Evolutionary conservation across 2,888 invertebrate species (phyloP), one percentile per base, ranked within the genome.

Genomic region (Protophormia terraenovae): DNA sequence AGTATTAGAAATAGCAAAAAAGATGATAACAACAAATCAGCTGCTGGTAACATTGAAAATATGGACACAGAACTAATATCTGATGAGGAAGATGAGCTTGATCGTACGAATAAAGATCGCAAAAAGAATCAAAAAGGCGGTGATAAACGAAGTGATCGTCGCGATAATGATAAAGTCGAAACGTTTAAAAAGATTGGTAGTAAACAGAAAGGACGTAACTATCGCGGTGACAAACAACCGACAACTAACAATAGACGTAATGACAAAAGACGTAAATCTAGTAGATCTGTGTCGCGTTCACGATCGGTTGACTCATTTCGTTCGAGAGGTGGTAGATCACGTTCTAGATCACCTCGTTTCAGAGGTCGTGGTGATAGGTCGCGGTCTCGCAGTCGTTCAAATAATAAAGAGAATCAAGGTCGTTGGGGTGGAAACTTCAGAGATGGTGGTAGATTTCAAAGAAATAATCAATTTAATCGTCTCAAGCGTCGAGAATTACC

Each of bases 181-280:
- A 87, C 89, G 0, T 97, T 97, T 93, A 97, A 97, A 89, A 97
- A 97, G 91, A 93, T 96, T 12, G 96, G 96, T 58, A 96, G 96
- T 91, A 96, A 93, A 87, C 95, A 95, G 22, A 96, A 96, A 90
- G 96, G 96, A 89, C 93, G 96, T 83, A 97, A 95, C 89, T 97
- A 97, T 90, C 94, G 97, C 7, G 95, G 96, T 2, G 96, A 96
- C 64, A 95, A 95, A 77, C 89, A 88, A 66, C 90, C 88, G 91
- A 92, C 16, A 16, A 6, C 55, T 27, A 75, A 58, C 32, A 79
- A 27, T 14, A 92, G 62, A 35, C 80, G 62, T 10, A 85, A 75
- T 16, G 53, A 67, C 2, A 77, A 62, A 41, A 81, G 72, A 53
- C 79, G 80, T 24, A 86, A 4, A 22, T 72, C 83, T 67, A 55